A percentile compares a stretch with the other conserved stretches of the same genome.
These are phyloP conservation scores for Tenrec ecaudatus DNA, from an alignment of 2,113 vertebrate genomes.

Conservation along the genomic window DNA sequence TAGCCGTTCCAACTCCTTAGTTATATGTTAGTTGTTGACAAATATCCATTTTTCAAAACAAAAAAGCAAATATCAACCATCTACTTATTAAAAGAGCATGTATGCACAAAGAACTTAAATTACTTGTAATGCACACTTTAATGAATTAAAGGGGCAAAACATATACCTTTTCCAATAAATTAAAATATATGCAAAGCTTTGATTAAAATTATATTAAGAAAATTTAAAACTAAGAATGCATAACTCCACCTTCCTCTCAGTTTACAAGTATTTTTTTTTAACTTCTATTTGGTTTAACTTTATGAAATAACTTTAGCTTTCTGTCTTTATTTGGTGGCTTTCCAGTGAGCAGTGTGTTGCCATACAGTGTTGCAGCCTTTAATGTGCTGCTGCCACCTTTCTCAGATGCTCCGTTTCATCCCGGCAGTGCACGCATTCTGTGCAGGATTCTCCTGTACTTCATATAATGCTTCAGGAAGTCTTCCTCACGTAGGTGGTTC, in stretches of 20 bases:
- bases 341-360: no score
- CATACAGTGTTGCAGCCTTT: no score
- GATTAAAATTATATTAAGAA: conserved; percentile 32
- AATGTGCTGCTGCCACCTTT: no score
- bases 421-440: no score
- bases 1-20: conserved; percentile 19
- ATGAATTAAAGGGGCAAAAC: conserved; percentile 10
- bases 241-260: background rate
- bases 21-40: conserved; percentile 44
- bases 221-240: background rate
- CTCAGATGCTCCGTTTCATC: no score
- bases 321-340: no score
- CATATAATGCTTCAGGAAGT: no score
- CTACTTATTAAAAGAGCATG: conserved; percentile 38
- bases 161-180: conserved; percentile 46
- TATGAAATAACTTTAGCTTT: background rate
- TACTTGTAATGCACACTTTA: conserved; percentile 31
- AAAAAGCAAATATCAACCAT: conserved; percentile 52
- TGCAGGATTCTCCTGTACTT: no score
- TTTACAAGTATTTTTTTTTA: background rate
- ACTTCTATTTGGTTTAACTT: conserved; percentile 31
- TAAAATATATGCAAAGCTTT: conserved; percentile 36
- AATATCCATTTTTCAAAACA: conserved; percentile 53
- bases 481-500: no score
- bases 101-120: conserved; percentile 13